Percentiles rank a stretch among this genome's conserved stretches.
Evolutionary conservation across 2,888 invertebrate species (phyloP).

Genomic region (Ochropleura leucogaster): DNA sequence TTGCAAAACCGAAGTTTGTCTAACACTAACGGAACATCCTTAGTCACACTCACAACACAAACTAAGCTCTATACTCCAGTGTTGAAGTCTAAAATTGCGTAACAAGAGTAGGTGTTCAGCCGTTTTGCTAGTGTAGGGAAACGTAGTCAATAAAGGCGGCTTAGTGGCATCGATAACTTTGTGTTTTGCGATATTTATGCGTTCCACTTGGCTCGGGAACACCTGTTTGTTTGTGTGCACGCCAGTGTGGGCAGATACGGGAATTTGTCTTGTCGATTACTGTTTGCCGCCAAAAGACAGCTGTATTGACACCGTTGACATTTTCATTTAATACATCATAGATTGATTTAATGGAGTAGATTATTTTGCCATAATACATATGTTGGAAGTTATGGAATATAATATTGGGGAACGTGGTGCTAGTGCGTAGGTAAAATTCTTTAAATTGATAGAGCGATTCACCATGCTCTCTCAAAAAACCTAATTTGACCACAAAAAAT

Average conservation of each 20-base stretch:
- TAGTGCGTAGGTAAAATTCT: background rate
- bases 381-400: background rate
- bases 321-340: conserved; percentile 16
- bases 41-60: conserved; percentile 44
- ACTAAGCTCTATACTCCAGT: conserved; percentile 56
- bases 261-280: conserved; percentile 58
- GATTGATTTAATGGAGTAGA: background rate
- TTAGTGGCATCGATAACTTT: conserved; percentile 89
- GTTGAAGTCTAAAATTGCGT: conserved; percentile 67
- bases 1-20: conserved; percentile 79
- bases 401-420: background rate
- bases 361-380: background rate
- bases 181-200: conserved; percentile 87
- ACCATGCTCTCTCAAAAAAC: too few species aligned
- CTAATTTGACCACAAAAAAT: too few species aligned
- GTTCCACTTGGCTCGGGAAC: conserved; percentile 82
- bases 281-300: conserved; percentile 32
- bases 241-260: conserved; percentile 45
- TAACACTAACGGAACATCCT: conserved; percentile 73
- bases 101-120: conserved; percentile 60
- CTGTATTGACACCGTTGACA: conserved; percentile 33
- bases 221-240: conserved; percentile 78
- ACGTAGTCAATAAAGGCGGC: conserved; percentile 86
- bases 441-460: background rate
- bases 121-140: conserved; percentile 78